These are phyloP conservation scores for Sarcophaga subvicina DNA, from an alignment of 2,888 invertebrate species.

Conservation along the genomic window DNA sequence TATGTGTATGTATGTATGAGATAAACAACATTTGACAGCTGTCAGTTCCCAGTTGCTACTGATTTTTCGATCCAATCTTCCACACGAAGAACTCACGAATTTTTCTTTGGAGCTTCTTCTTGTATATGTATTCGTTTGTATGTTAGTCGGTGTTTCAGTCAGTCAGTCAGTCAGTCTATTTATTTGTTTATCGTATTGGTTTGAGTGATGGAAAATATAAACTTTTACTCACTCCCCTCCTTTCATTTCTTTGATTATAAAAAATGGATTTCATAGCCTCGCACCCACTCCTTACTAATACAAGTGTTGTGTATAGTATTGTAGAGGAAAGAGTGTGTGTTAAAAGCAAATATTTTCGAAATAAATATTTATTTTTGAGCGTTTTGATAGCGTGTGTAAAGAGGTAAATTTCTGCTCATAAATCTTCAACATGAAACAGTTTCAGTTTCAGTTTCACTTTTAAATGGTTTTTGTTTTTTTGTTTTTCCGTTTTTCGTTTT, in stretches of 20 bases:
- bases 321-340: too few relatives aligned
- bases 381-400: slow-evolving; percentile 16
- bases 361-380: slow-evolving; percentile 55
- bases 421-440: slow-evolving; percentile 52
- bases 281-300: background rate
- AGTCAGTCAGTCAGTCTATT: background rate
- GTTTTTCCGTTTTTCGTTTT: background rate
- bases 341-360: slow-evolving; percentile 49
- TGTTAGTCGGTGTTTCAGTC: background rate
- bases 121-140: slow-evolving; percentile 4
- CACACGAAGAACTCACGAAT: slow-evolving; percentile 32
- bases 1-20: background rate
- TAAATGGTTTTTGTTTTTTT: background rate
- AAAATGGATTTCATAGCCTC: too few relatives aligned
- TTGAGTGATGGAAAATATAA: slow-evolving; percentile 55
- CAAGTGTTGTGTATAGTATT: background rate
- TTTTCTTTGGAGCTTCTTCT: slow-evolving; percentile 46
- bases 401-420: slow-evolving; percentile 53
- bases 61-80: background rate
- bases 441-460: slow-evolving; percentile 12
- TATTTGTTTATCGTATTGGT: slow-evolving; percentile 11
- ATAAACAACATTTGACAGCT: slow-evolving; percentile 69
- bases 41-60: slow-evolving; percentile 50
- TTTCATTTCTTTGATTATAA: background rate
- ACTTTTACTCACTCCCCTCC: slow-evolving; percentile 9